Evolutionary conservation across 2,797 vertebrate genomes (phyloP).

Genomic region (Gobio occitaniae): DNA sequence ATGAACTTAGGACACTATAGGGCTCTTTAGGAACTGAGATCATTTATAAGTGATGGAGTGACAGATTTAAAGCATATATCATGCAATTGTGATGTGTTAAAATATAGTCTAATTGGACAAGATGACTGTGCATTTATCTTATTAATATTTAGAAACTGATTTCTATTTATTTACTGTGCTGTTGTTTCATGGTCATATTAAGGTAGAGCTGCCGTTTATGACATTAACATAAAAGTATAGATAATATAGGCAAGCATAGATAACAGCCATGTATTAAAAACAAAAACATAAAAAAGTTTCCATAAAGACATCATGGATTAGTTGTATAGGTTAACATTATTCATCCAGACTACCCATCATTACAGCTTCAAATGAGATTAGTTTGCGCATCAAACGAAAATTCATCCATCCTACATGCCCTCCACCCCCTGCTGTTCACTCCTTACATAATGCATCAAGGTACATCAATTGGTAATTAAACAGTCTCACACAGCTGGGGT

Average conservation of each 20-base stretch:
- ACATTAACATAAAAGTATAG: neutral
- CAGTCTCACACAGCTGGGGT: neutral
- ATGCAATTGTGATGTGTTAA: too few relatives aligned
- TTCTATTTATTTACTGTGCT: neutral
- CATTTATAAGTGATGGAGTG: neutral
- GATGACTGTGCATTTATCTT: neutral
- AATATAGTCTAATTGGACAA: too few relatives aligned
- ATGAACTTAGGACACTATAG: neutral
- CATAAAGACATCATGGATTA: neutral
- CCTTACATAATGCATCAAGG: constrained; percentile 60
- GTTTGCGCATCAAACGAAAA: constrained; percentile 39
- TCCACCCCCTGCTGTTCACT: constrained; percentile 37
- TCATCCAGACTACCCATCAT: constrained; percentile 22
- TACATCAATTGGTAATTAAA: constrained; percentile 21
- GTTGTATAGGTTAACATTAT: constrained; percentile 1
- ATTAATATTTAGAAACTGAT: neutral
- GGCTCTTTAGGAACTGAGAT: neutral
- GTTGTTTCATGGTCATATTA: neutral
- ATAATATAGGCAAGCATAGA: neutral
- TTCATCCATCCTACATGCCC: constrained; percentile 48
- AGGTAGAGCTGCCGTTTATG: neutral
- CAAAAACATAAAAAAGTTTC: neutral
- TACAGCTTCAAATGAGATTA: constrained; percentile 42
- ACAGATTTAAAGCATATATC: neutral
- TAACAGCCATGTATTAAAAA: neutral